Base-by-base conservation (phyloP, 2,888 invertebrate genomes). In the Auanema sp. region DNA sequence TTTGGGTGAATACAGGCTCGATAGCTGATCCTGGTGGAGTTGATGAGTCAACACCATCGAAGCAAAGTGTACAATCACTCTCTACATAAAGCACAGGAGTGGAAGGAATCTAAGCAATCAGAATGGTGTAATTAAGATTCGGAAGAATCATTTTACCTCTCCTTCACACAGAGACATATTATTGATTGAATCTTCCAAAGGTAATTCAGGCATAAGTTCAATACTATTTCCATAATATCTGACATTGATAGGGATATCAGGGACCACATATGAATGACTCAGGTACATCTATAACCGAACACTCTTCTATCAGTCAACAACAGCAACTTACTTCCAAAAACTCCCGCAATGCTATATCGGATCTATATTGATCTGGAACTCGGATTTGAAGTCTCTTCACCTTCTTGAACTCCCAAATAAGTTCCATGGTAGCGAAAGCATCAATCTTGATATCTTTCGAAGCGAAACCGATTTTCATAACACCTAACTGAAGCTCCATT, bases 151-250 rank as follows among this genome's bases (percentile, higher is more conserved):
- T n/a, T n/a, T 56, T 18, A 61, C 49, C 42, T 71, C 61, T 16
- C 47, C 53, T 14, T 50, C 33, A 12, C 60, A 60, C 5, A 70
- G 42, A 8, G 55, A 47, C 44, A 72, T 21, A 21, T 60, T 42
- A 21, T 64, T 60, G 14, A 74, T 52, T 14, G 47, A 63, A n/a
- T 33, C 40, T 6, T 68, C 66, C 11, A 71, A 24, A 5, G 68
- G 62, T 33, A 64, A 56, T 21, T 61, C 52, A 14, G 73, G 58
- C 11, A 55, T 65, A 2, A 74, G 65, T 55, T 41, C 54, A 1
- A 74, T 18, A 1, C 25, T 3, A 40, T 64, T 56, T 25, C 73
- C 77, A 4, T 72, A 64, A 61, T 75, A 77, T 8, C 53, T 62
- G 18, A 76, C 6, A 2, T 43, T 14, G 12, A 75, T 42, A 3